Base-by-base conservation (phyloP, 2,113 vertebrate species). In the Tor tambroides region DNA sequence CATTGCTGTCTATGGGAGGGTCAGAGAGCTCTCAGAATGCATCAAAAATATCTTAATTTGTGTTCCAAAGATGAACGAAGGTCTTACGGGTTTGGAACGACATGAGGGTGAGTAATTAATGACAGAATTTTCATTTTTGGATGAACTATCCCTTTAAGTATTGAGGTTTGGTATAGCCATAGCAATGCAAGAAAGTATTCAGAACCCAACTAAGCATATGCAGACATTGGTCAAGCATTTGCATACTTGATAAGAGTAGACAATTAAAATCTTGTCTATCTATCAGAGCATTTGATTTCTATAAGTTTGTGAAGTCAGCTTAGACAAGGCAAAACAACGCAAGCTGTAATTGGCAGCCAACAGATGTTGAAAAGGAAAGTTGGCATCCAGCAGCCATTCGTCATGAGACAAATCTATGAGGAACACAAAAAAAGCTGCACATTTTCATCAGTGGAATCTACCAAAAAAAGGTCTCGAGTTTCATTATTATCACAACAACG, bases 291-390 rank as follows among this genome's bases (percentile, higher is more conserved):
- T 82, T 91, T 88, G 71, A 85, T 85, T 85, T 72, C 74, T 51
- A 81, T 77, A 89, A 87, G 49, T 88, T 91, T 90, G 90, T 92
- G 88, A 91, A 93, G 91, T 89, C 90, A 91, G 91, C 88, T 90
- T 90, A 93, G 93, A 92, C 89, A 88, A 92, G 91, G 89, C 91
- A 92, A 79, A 74, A 93, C 89, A 82, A 92, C 91, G 89, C 94
- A 95, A 94, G 93, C 94, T 95, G 95, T 94, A 95, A 94, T 94
- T 95, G 94, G 94, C 93, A 93, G 92, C 83, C 92, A 94, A 92
- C 94, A 95, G 94, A 95, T 95, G 95, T 94, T 94, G 91, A 91
- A 91, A 46, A 91, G 89, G 92, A 93, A 94, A 93, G 93, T 92
- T 95, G 94, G 95, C 94, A 94, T 91, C 91, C 91, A 88, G 86